Conservation (phyloP, 2,797 vertebrate species). For the Lophius americanus region DNA sequence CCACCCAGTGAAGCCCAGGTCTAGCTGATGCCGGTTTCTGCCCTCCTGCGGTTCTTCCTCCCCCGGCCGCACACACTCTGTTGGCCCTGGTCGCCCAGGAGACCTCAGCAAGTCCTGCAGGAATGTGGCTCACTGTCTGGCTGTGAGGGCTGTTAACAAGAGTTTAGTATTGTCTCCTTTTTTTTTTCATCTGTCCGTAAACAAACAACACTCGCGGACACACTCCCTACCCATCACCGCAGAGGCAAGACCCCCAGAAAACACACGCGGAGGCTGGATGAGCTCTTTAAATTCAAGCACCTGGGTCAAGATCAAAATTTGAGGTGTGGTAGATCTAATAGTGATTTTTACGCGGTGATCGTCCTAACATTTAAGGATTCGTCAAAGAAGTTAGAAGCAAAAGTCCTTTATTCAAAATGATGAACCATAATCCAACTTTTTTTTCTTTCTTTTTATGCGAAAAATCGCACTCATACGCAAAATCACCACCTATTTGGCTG, state of each 20-base stretch:
- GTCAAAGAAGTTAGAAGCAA: no score
- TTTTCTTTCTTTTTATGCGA: no score
- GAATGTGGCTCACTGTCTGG: conserved; percentile 82
- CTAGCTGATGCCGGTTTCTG: conserved; percentile 60
- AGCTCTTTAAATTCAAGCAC: no score
- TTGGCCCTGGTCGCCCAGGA: conserved; percentile 66
- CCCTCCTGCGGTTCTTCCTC: conserved; percentile 67
- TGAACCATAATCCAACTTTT: no score
- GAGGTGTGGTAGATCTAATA: no score
- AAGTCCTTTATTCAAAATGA: no score
- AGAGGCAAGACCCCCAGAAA: conserved; percentile 23
- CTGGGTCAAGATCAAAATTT: no score
- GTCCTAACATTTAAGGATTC: no score
- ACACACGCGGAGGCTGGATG: conserved; percentile 24
- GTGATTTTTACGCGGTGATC: no score
- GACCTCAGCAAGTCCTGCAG: conserved; percentile 53
- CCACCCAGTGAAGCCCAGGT: conserved; percentile 39
- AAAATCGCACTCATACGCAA: no score
- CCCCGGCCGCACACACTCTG: conserved; percentile 78
- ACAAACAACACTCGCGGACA: conserved; percentile 76
- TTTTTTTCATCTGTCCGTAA: conserved; percentile 64
- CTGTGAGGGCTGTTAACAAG: conserved; percentile 75
- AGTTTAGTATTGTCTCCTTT: conserved; percentile 70
- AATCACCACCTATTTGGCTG: no score
- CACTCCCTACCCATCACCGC: conserved; percentile 66